phyloP scores from a whole-genome alignment of 2,888 invertebrate species.

The Tenthredo amoena region DNA sequence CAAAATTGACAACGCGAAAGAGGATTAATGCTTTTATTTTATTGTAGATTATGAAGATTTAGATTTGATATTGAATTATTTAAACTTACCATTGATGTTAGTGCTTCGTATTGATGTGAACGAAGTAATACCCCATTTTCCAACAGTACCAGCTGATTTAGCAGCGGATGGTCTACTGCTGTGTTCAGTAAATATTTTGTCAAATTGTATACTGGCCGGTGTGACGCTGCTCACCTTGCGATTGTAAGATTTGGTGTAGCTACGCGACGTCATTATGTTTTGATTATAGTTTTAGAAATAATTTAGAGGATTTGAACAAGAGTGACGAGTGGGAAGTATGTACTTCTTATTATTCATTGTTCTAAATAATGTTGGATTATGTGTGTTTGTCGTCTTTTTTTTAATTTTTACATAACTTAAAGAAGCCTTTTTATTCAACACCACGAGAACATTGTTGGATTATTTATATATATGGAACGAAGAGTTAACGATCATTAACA shows the following conservation, averaged over 20 bases:
- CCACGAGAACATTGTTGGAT: constrained; percentile 5
- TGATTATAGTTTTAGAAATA: constrained; percentile 59
- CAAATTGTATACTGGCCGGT: constrained; percentile 83
- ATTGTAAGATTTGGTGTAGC: constrained; percentile 75
- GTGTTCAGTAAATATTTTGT: constrained; percentile 86
- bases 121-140: constrained; percentile 96
- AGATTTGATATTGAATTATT: too few relatives aligned
- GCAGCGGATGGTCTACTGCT: constrained; percentile 94
- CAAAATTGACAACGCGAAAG: too few relatives aligned
- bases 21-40: background rate
- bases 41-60: too few relatives aligned
- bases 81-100: constrained; percentile 83
- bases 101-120: constrained; percentile 93
- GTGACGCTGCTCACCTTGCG: constrained; percentile 75
- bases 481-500: background rate
- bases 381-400: background rate
- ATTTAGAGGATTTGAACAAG: constrained; percentile 66
- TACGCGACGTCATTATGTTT: constrained; percentile 74
- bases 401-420: constrained; percentile 19
- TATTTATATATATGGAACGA: background rate
- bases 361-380: background rate
- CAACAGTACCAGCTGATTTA: constrained; percentile 93
- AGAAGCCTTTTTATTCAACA: background rate
- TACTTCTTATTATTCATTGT: constrained; percentile 33
- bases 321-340: constrained; percentile 51